phyloP scores from a whole-genome alignment of 2,888 invertebrate genomes.

The Cyclophora albipunctata region DNA sequence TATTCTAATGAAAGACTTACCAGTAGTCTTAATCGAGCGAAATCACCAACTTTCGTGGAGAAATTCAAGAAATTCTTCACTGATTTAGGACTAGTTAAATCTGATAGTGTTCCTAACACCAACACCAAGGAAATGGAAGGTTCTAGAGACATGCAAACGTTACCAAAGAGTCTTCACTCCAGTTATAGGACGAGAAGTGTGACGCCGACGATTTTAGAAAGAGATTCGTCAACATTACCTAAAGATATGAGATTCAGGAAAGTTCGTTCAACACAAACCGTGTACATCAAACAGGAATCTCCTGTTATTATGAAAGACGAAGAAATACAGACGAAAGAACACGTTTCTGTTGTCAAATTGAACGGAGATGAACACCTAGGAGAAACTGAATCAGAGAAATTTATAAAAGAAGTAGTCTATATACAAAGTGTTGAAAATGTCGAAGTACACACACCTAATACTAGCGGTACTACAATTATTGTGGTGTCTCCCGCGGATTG shows the following conservation, averaged over 20 bases:
- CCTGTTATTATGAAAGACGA: conserved; percentile 33
- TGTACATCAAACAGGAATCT: conserved; percentile 58
- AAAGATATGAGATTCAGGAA: conserved; percentile 68
- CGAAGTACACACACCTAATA: conserved; percentile 20
- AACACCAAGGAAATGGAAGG: conserved; percentile 12
- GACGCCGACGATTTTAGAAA: conserved; percentile 42
- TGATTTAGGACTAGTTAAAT: conserved; percentile 58
- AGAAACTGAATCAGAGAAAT: conserved; percentile 39
- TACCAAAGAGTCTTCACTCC: conserved; percentile 55
- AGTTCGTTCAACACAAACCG: conserved; percentile 60
- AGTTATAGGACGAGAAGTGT: conserved; percentile 53
- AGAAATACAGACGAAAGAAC: conserved; percentile 43
- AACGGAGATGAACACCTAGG: conserved; percentile 53
- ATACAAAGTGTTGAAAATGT: conserved; percentile 46
- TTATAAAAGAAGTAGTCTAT: conserved; percentile 52
- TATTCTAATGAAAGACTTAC: conserved; percentile 50
- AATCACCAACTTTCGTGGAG: conserved; percentile 65
- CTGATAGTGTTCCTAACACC: conserved; percentile 34
- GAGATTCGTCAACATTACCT: conserved; percentile 58
- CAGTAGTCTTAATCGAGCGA: conserved; percentile 56
- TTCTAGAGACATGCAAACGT: conserved; percentile 30
- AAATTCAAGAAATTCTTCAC: conserved; percentile 66
- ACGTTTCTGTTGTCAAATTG: conserved; percentile 58
- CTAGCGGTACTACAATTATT: conserved; percentile 66
- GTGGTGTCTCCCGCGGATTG: conserved; percentile 65